phyloP scores from a whole-genome alignment of 2,888 invertebrate genomes.

The Tiliacea citrago region DNA sequence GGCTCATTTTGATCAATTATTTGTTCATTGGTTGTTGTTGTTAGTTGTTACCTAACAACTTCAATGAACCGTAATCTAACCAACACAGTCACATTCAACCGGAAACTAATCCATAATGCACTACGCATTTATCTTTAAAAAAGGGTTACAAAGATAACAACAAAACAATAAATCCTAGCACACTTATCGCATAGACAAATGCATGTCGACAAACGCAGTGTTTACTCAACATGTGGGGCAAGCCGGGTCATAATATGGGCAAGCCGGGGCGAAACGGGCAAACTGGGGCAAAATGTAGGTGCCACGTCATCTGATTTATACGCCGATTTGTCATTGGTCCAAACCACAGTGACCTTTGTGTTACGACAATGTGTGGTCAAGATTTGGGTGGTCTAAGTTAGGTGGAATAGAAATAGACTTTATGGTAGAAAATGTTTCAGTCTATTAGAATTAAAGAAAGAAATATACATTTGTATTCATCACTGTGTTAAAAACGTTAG shows the following conservation, averaged over 20 bases:
- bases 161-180: slow-evolving; percentile 39
- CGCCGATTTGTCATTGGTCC: slow-evolving; percentile 68
- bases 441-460: not conserved
- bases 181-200: slow-evolving; percentile 60
- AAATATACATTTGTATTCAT: not conserved
- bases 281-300: slow-evolving; percentile 66
- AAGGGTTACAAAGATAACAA: slow-evolving; percentile 29
- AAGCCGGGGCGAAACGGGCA: slow-evolving; percentile 33
- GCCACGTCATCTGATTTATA: slow-evolving; percentile 65
- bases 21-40: no score
- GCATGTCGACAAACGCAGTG: slow-evolving; percentile 52
- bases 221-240: slow-evolving; percentile 47
- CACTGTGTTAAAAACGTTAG: not conserved
- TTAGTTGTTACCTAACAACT: not conserved
- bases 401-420: slow-evolving; percentile 25
- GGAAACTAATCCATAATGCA: slow-evolving; percentile 10
- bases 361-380: slow-evolving; percentile 50
- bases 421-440: slow-evolving; percentile 7
- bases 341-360: slow-evolving; percentile 62
- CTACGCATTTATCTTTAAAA: slow-evolving; percentile 20
- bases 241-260: slow-evolving; percentile 38
- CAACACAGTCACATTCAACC: not conserved
- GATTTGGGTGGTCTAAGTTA: slow-evolving; percentile 39
- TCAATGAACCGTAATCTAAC: not conserved
- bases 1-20: no score